Evolutionary conservation across 2,888 invertebrate genomes (phyloP).

Genomic region (Sarcophaga caerulescens): DNA sequence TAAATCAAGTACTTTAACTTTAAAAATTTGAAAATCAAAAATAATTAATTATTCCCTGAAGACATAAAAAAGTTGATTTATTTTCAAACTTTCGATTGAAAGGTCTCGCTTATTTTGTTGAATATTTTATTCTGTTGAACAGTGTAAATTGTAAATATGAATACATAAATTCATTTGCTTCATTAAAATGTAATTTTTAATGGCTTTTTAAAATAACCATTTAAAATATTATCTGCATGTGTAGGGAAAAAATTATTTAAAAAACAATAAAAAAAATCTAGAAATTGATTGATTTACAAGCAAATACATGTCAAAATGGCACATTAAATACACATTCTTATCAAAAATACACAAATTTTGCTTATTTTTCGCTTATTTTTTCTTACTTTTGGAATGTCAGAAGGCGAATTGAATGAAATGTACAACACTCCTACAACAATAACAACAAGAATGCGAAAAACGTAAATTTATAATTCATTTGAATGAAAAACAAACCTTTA

Average conservation of each 20-base stretch:
- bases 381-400: not conserved
- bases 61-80: too few relatives aligned
- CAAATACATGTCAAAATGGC: not conserved
- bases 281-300: not conserved
- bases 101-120: too few relatives aligned
- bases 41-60: too few relatives aligned
- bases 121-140: not conserved
- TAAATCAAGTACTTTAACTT: too few relatives aligned
- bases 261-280: not conserved
- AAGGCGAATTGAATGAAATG: not conserved
- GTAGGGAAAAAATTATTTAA: not conserved
- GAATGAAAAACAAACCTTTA: not conserved
- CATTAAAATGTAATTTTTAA: not conserved
- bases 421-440: not conserved
- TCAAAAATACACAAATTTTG: not conserved
- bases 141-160: not conserved
- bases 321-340: not conserved
- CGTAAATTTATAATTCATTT: not conserved
- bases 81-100: too few relatives aligned
- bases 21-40: too few relatives aligned
- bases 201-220: not conserved
- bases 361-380: not conserved
- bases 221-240: not conserved
- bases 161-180: not conserved
- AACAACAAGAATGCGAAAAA: not conserved